These are phyloP conservation scores for Acrocephalus kingi DNA, from an alignment of 2,113 vertebrate species.

Conservation along the genomic window DNA sequence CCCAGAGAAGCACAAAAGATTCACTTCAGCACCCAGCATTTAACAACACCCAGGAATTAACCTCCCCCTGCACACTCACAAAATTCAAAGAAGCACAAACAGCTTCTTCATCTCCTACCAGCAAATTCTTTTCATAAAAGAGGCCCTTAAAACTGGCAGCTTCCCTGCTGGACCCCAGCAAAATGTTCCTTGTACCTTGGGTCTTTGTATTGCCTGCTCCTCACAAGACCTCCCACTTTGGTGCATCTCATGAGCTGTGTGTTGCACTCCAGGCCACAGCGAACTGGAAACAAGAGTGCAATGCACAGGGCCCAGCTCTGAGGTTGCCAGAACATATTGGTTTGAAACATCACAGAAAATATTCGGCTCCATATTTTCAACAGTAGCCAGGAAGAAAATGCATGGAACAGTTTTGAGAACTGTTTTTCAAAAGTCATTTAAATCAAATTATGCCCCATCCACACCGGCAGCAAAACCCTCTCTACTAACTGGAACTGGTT, in stretches of 20 bases:
- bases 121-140: background rate
- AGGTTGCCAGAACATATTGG: slow-evolving; percentile 68
- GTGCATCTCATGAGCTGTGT: slow-evolving; percentile 63
- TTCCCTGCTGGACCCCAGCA: slow-evolving; percentile 38
- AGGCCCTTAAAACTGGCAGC: slow-evolving; percentile 52
- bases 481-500: slow-evolving; percentile 54
- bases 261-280: slow-evolving; percentile 67
- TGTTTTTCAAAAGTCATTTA: slow-evolving; percentile 71
- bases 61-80: background rate
- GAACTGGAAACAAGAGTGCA: slow-evolving; percentile 60
- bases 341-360: slow-evolving; percentile 72
- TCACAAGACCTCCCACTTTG: slow-evolving; percentile 63
- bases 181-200: slow-evolving; percentile 53
- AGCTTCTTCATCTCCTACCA: slow-evolving; percentile 20
- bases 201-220: slow-evolving; percentile 44
- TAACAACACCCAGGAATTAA: background rate
- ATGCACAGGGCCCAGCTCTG: slow-evolving; percentile 57
- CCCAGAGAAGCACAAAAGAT: background rate
- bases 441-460: slow-evolving; percentile 70
- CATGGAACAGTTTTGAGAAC: slow-evolving; percentile 67
- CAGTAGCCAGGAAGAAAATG: slow-evolving; percentile 68
- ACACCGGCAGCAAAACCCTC: slow-evolving; percentile 50
- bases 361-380: slow-evolving; percentile 66
- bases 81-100: background rate
- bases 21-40: background rate